Base-by-base conservation (phyloP, 2,888 invertebrate species). In the Apotomis capreana region DNA sequence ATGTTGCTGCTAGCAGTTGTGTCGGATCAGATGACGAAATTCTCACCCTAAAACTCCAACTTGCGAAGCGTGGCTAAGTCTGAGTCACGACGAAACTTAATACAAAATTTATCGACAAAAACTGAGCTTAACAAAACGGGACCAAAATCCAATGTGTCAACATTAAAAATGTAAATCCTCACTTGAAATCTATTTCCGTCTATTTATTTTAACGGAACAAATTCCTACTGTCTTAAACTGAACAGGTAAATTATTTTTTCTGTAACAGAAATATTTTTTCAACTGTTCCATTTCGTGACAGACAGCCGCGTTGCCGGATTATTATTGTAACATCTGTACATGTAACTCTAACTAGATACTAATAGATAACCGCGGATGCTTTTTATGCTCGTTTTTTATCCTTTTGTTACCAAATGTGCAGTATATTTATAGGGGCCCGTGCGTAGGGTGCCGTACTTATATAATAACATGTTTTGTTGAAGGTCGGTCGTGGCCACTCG, bases 311-410 rank as follows among this genome's bases (percentile, higher is more conserved):
- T 76, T 61, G 76, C 78, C 81, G 87, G 90, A 91, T 93, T 92
- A 92, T 90, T 89, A 89, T 89, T 81, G 87, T 88, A 90, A 90
- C 92, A 92, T 92, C 91, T 92, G 92, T 90, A 89, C 85, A 79
- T 83, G 87, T 87, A 88, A 87, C 87, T 87, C 88, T 89, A 92
- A 92, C 91, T 91, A 91, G 93, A 93, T 91, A 92, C 91, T 90
- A 91, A 92, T 92, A 92, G 92, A 91, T 91, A 91, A 91, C 91
- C 90, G 85, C 92, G 89, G 91, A 88, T 92, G 92, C 81, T 92
- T 92, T 93, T 92, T 92, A 92, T 92, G 86, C 81, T 81, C 84
- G 84, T 84, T 90, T 89, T 91, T 91, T 89, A 87, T 87, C 88
- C 89, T 89, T 87, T 92, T 92, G 90, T 92, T 75, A 80, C 90